phyloP scores from a whole-genome alignment of 1,140 invertebrate genomes.

The Musca domestica region DNA sequence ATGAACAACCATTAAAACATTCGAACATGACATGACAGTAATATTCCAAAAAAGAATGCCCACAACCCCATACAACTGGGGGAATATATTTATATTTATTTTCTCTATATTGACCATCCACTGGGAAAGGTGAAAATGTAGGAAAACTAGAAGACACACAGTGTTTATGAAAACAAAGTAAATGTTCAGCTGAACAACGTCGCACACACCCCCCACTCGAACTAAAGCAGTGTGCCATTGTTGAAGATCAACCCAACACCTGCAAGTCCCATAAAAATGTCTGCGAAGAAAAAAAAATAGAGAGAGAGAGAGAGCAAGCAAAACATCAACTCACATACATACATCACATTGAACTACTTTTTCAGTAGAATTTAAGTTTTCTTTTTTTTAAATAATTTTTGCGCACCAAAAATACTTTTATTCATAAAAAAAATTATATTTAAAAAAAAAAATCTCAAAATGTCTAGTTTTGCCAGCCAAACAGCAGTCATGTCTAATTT shows the following conservation, averaged over 20 bases:
- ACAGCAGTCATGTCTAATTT: no score
- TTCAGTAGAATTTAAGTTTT: neutral
- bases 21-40: no score
- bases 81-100: no score
- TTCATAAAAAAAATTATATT: neutral
- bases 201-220: neutral
- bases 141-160: neutral
- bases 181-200: neutral
- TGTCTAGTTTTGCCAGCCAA: no score
- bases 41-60: no score
- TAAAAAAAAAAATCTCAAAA: neutral
- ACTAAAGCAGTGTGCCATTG: no score
- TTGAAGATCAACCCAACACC: neutral
- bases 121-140: conserved; percentile 3
- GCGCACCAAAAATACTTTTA: neutral
- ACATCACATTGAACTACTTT: conserved; percentile 18
- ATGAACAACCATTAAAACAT: no score
- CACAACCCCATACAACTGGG: neutral
- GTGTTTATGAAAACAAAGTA: neutral
- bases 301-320: no score
- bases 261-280: neutral
- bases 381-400: neutral
- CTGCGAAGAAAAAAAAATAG: neutral
- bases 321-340: no score
- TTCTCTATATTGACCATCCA: no score